These are phyloP conservation scores for Neuroterus valhalla DNA, from an alignment of 1,140 invertebrate species.

Conservation along the genomic window DNA sequence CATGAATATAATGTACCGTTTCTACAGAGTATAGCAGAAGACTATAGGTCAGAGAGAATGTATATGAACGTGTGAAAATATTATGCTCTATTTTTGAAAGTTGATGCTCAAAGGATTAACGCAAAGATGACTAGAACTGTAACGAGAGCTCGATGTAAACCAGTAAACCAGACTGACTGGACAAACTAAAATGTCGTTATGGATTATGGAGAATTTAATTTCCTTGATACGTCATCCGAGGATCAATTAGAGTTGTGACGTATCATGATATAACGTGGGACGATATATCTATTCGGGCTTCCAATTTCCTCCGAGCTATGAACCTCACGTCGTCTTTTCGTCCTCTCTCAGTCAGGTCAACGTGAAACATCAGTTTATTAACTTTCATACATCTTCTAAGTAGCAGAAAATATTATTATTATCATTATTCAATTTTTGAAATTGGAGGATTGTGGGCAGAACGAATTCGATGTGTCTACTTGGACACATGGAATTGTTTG, in stretches of 20 bases:
- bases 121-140: neutral
- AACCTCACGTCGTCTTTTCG: constrained; percentile 14
- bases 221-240: constrained; percentile 59
- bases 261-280: constrained; percentile 25
- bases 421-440: too few relatives aligned
- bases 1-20: constrained; percentile 30
- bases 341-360: neutral
- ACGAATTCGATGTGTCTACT: too few relatives aligned
- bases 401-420: neutral
- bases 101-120: too few relatives aligned
- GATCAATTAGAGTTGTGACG: constrained; percentile 58
- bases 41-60: constrained; percentile 9
- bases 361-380: constrained; percentile 8
- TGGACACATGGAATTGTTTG: too few relatives aligned
- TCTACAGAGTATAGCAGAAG: constrained; percentile 5
- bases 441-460: too few relatives aligned
- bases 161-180: constrained; percentile 5
- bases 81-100: neutral
- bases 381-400: neutral
- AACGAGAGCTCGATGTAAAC: neutral
- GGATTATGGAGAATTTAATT: constrained; percentile 61
- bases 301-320: constrained; percentile 24
- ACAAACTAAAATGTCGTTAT: constrained; percentile 8
- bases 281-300: neutral
- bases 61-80: constrained; percentile 28